phyloP scores from a whole-genome alignment of 2,888 invertebrate species.

The Scrobipalpa atriplicella region DNA sequence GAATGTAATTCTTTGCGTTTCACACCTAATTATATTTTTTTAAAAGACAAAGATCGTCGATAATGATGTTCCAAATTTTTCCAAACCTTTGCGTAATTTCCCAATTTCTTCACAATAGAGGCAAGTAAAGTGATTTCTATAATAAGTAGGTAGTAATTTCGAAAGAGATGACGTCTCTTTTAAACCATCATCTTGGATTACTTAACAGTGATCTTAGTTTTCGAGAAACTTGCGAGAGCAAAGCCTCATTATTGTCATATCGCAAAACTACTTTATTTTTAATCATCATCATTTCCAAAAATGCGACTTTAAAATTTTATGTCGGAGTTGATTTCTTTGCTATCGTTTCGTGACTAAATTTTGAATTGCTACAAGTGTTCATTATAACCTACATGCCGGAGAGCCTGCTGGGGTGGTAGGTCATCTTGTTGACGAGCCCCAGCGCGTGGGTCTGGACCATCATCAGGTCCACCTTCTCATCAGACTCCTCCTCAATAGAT shows the following conservation, averaged over 20 bases:
- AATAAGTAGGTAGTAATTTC: neutral
- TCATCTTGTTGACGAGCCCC: constrained; percentile 85
- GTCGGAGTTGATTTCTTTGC: no score
- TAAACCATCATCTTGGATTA: no score
- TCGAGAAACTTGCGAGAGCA: no score
- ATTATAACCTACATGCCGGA: constrained; percentile 90
- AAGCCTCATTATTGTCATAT: no score
- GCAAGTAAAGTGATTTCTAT: neutral
- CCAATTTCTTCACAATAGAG: neutral
- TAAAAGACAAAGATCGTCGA: neutral
- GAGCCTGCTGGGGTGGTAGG: constrained; percentile 88
- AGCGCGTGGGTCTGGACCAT: constrained; percentile 87
- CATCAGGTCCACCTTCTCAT: constrained; percentile 85
- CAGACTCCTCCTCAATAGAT: constrained; percentile 67
- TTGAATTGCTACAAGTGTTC: no score
- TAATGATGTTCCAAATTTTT: neutral
- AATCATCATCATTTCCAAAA: no score
- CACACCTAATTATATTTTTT: neutral
- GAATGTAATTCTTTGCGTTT: neutral
- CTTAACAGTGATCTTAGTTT: no score
- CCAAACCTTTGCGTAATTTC: neutral
- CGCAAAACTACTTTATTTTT: no score
- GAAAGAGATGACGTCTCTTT: neutral
- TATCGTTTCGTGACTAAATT: no score
- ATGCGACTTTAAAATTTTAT: no score